Evolutionary conservation across 2,797 vertebrate species (phyloP).

Genomic region (Gymnoscopelus microlampas): DNA sequence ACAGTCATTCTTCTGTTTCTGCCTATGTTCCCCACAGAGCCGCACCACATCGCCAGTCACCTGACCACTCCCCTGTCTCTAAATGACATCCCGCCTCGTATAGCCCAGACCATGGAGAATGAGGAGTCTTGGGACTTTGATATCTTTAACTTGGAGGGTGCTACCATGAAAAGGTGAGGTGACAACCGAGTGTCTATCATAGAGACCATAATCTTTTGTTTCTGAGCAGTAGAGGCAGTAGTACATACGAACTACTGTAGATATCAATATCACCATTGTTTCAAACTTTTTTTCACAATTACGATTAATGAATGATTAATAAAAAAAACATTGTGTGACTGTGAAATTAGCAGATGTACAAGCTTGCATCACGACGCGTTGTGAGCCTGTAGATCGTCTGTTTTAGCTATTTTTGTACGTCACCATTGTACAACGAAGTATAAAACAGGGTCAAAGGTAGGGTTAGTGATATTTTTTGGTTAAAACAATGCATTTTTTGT

Average conservation of each 20-base stretch:
- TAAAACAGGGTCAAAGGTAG: no score
- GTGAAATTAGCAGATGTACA: no score
- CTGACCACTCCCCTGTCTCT: conserved; percentile 85
- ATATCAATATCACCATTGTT: no score
- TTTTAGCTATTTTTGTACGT: no score
- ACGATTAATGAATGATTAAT: no score
- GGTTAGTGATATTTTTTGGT: no score
- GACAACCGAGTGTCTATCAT: background rate
- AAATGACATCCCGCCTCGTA: conserved; percentile 89
- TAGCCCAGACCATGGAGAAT: conserved; percentile 92
- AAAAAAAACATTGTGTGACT: no score
- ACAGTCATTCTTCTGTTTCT: conserved; percentile 15
- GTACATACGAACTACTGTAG: conserved; percentile 12
- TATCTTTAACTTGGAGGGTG: conserved; percentile 93
- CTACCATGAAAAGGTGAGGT: conserved; percentile 91
- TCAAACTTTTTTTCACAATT: no score
- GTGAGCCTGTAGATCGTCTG: no score
- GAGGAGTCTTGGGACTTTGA: conserved; percentile 96
- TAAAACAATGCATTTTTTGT: no score
- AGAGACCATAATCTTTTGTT: conserved; percentile 1
- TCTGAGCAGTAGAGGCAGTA: background rate
- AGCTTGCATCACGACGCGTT: no score
- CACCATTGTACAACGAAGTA: no score
- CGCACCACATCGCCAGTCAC: conserved; percentile 84
- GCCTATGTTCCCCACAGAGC: conserved; percentile 72